Conservation (phyloP, 2,888 invertebrate genomes). For the Watsonalla binaria region DNA sequence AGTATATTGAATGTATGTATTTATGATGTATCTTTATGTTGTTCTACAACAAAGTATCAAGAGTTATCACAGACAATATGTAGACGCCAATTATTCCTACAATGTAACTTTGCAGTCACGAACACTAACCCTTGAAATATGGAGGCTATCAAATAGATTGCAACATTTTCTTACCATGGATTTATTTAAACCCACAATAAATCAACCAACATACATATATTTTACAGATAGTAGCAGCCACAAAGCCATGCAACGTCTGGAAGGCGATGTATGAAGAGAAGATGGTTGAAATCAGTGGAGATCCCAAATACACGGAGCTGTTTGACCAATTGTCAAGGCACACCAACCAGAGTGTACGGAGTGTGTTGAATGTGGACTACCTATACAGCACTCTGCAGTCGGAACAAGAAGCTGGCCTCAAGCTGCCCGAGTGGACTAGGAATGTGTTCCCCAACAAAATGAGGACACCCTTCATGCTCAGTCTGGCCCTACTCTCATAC, state of each 20-base stretch:
- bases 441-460: constrained; percentile 84
- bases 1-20: no score
- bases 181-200: no score
- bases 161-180: no score
- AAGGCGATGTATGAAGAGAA: constrained; percentile 68
- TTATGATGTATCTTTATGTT: no score
- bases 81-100: no score
- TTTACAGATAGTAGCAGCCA: constrained; percentile 60
- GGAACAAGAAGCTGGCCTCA: constrained; percentile 79
- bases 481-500: constrained; percentile 84
- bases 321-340: constrained; percentile 80
- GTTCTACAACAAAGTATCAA: no score
- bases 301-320: constrained; percentile 79
- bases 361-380: constrained; percentile 83
- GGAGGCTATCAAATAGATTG: no score
- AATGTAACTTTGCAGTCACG: no score
- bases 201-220: not conserved
- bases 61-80: no score
- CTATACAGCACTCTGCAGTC: constrained; percentile 85
- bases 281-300: constrained; percentile 64
- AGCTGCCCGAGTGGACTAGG: constrained; percentile 87
- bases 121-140: no score
- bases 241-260: constrained; percentile 58
- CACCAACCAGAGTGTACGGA: constrained; percentile 67
- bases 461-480: constrained; percentile 81